phyloP scores from a whole-genome alignment of 1,140 invertebrate species.

The Tenebrio molitor region DNA sequence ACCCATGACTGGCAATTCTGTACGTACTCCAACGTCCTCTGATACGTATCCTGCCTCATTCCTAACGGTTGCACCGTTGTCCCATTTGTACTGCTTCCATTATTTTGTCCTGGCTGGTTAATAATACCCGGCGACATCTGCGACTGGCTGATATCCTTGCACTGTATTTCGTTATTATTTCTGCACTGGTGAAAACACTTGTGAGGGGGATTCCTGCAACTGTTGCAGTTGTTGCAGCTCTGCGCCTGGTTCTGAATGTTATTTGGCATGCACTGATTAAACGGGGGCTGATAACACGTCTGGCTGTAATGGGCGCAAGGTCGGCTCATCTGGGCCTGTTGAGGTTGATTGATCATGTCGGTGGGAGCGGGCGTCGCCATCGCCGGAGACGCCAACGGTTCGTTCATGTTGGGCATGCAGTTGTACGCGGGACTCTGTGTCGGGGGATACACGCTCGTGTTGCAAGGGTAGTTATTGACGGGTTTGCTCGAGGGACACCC shows the following conservation, averaged over 20 bases:
- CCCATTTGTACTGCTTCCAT: constrained; percentile 43
- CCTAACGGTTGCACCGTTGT: constrained; percentile 67
- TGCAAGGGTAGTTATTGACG: constrained; percentile 27
- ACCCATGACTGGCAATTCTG: constrained; percentile 90
- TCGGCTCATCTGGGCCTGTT: constrained; percentile 68
- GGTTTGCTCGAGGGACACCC: constrained; percentile 50
- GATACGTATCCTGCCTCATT: constrained; percentile 88
- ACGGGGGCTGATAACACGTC: constrained; percentile 56
- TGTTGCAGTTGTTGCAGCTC: constrained; percentile 49
- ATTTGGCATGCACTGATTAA: constrained; percentile 52
- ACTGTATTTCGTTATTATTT: constrained; percentile 73
- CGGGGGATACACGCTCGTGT: constrained; percentile 37
- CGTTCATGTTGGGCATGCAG: constrained; percentile 62
- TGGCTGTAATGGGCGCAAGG: constrained; percentile 67
- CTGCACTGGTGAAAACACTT: constrained; percentile 63
- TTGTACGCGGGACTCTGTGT: constrained; percentile 50
- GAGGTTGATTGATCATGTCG: constrained; percentile 67
- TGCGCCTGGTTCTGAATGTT: constrained; percentile 31
- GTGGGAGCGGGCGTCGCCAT: constrained; percentile 72
- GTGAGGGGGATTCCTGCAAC: constrained; percentile 44
- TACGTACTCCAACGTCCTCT: constrained; percentile 90
- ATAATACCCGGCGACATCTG: constrained; percentile 67
- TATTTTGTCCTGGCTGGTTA: constrained; percentile 44
- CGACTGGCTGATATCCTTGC: constrained; percentile 77
- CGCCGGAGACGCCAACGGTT: constrained; percentile 72